Evolutionary conservation across 2,888 invertebrate species (phyloP), one percentile per base, ranked within the genome.

Genomic region (Archips crataeganus): DNA sequence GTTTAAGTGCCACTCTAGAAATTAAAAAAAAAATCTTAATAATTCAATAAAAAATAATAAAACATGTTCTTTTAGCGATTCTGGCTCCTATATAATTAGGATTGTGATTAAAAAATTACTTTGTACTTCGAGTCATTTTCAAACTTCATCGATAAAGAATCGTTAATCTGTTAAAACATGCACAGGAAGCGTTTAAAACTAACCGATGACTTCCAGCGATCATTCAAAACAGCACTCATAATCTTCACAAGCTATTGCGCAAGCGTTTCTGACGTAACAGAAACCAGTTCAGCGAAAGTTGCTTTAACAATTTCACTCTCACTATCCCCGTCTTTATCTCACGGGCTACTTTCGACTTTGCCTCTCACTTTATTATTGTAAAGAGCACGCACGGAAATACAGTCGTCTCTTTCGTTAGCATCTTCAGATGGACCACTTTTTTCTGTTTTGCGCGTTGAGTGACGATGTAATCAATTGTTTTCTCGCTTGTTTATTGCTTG

Each of bases 281-380:
- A 90, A 93, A 90, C 89, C 89, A 87, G 91, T 90, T 89, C 93
- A 91, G 94, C 88, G 94, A 94, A 94, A 94, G 94, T 92, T 90
- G 84, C 87, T 84, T 84, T 89, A 86, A 84, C 86, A 93, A 93
- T 94, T 94, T 94, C 94, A 90, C 93, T 92, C 88, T 86, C 90
- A 78, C 76, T 77, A 77, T 70, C 57, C 71, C 83, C 79, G 75
- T 92, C 91, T 81, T 86, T 84, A 78, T 93, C 85, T 15, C 79
- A 76, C 86, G 47, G 39, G 68, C 34, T 65, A 77, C 75, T 62
- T 13, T 77, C 15, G 68, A 79, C 76, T 89, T 86, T 84, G 84
- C 70, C 80, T 88, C 81, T 71, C 77, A 80, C 85, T 65, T 70
- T 15, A 34, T 13, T 60, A n/a, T 51, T 42, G 13, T 54, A 11